Percentiles rank a stretch among this genome's conserved stretches.
Conservation (phyloP, 2,113 vertebrate genomes). For the Gulo gulo region DNA sequence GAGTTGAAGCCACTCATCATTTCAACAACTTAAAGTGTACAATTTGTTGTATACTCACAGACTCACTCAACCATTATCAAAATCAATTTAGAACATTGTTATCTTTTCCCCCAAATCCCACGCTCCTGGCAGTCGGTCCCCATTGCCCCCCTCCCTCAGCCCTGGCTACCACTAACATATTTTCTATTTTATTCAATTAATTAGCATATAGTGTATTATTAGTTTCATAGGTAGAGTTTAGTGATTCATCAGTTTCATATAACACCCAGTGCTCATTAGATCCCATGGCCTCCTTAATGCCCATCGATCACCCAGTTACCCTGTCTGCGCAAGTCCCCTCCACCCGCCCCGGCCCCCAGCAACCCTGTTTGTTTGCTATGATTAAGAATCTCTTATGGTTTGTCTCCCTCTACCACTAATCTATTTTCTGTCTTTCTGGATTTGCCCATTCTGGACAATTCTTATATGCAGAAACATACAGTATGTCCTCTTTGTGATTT, state of each 20-base stretch:
- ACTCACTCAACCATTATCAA: neutral
- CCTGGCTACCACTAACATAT: neutral
- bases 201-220: neutral
- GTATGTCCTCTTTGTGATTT: neutral
- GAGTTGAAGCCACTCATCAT: neutral
- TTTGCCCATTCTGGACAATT: neutral
- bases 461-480: neutral
- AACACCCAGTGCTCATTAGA: neutral
- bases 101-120: neutral
- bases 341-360: neutral
- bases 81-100: neutral
- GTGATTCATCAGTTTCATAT: neutral
- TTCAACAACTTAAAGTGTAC: neutral
- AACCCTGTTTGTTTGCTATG: neutral
- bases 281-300: neutral
- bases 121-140: neutral
- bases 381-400: neutral
- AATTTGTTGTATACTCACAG: neutral
- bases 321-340: neutral
- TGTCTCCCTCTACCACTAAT: neutral
- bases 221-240: neutral
- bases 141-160: neutral
- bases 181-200: neutral
- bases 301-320: neutral
- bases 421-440: neutral